Evolutionary conservation across 92 coral and sea anemone genomes (phyloP), one percentile per base, ranked within the genome.

Genomic region (Porites evermanni): DNA sequence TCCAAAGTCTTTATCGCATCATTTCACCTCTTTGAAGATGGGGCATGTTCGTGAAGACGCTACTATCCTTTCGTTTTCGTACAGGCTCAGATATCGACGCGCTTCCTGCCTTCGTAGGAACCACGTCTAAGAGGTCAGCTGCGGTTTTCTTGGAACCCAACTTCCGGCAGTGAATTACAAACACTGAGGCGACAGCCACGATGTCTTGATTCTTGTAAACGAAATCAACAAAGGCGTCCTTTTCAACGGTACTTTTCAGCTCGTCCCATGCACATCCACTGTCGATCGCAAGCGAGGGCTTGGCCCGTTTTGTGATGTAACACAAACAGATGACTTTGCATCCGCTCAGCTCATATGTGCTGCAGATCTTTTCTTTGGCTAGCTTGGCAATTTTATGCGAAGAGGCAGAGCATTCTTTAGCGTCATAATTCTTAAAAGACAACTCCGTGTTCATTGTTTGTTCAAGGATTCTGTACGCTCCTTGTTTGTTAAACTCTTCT

Each of bases 211-310:
- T 96, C 78, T 95, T 94, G 70, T 81, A 96, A 8, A 89, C 94
- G 63, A 81, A 91, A 81, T 96, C 99, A 8, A 91, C 99, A 77
- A 96, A 95, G 44, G 89, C 78, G 53, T 96, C 98, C 52, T 91
- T 93, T 14, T 93, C 94, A 2, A 90, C 88, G 10, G 89, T 67
- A 2, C 89, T 74, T 77, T 65, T 63, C 10, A 81, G 69, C 24
- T 92, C 92, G 18, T 96, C 94, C 99, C 99, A 96, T 0, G 98
- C 96, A 52, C 90, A 93, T 12, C 99, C 94, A 66, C 99, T 96
- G 70, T 94, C 95, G 38, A 95, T 63, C 71, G 89, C 81, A 87
- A 96, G 66, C 1, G 89, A 72, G 0, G 91, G 92, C 63, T 83
- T 83, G 7, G 79, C 87, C 6, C 88, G 84, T 74, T 80, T 93